These are phyloP conservation scores for Panulirus ornatus DNA, from an alignment of 1,140 invertebrate genomes.

Conservation along the genomic window DNA sequence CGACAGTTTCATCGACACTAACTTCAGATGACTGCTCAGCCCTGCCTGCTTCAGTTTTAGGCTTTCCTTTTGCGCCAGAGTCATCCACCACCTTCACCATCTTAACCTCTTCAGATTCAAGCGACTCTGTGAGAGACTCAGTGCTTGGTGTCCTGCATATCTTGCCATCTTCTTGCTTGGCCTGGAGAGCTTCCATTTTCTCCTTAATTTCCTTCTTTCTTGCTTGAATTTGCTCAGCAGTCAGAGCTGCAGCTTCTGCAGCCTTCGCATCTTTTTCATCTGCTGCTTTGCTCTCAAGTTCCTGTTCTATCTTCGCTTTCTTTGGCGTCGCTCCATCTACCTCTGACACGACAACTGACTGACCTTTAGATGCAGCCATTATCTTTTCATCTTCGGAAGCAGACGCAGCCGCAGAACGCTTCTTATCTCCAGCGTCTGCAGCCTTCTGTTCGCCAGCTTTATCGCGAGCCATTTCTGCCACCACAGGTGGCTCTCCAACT, in stretches of 20 bases:
- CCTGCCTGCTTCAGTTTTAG: conserved; percentile 1
- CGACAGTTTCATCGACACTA: not conserved
- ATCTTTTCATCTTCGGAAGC: conserved; percentile 61
- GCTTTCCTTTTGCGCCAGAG: conserved; percentile 10
- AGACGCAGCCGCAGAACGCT: conserved; percentile 45
- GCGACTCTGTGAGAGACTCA: conserved; percentile 54
- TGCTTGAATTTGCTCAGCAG: conserved; percentile 40
- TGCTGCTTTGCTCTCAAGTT: not conserved
- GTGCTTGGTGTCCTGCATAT: conserved; percentile 32
- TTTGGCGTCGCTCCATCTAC: conserved; percentile 56
- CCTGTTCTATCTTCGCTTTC: conserved; percentile 48
- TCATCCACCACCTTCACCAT: not conserved
- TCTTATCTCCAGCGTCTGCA: conserved; percentile 25
- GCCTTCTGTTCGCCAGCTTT: conserved; percentile 3
- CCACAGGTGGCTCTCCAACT: conserved; percentile 54
- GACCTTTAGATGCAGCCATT: conserved; percentile 19
- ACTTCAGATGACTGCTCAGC: not conserved
- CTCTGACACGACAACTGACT: conserved; percentile 22
- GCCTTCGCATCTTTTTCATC: not conserved
- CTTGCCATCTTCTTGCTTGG: conserved; percentile 20
- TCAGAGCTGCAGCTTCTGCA: not conserved
- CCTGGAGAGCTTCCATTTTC: conserved; percentile 21
- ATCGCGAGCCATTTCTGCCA: conserved; percentile 46
- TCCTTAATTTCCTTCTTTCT: conserved; percentile 34
- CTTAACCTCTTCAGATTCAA: conserved; percentile 45